A percentile compares a stretch with the other conserved stretches of the same genome.
These are phyloP conservation scores for Lacerta agilis DNA, from an alignment of 2,797 vertebrate genomes.

Conservation along the genomic window DNA sequence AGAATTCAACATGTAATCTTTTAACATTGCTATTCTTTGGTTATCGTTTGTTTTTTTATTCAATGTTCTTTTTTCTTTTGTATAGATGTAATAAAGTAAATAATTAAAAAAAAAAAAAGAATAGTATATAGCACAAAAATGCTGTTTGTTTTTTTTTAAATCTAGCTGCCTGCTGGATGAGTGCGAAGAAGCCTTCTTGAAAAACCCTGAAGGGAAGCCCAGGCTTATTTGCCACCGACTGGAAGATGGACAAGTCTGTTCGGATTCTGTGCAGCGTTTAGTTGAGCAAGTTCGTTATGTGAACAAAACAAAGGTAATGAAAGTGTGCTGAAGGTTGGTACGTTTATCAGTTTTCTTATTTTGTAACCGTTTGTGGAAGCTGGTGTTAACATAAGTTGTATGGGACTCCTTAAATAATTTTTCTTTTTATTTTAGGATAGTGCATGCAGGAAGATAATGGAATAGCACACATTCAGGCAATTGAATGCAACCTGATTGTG, in stretches of 20 bases:
- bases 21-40: too few species aligned
- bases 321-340: constrained; percentile 1
- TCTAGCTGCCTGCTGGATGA: constrained; percentile 89
- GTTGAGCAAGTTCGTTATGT: constrained; percentile 85
- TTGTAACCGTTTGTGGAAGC: background rate
- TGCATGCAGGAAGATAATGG: background rate
- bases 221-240: constrained; percentile 89
- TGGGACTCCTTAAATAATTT: background rate
- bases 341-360: background rate
- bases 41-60: too few species aligned
- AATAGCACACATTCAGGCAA: constrained; percentile 29
- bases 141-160: constrained; percentile 71
- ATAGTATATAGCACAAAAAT: constrained; percentile 68
- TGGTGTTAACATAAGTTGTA: constrained; percentile 7
- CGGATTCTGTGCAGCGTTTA: constrained; percentile 82
- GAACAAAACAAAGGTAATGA: constrained; percentile 88
- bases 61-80: too few species aligned
- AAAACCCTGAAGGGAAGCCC: constrained; percentile 90
- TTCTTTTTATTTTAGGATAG: background rate
- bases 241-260: constrained; percentile 77
- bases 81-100: too few species aligned
- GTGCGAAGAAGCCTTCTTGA: constrained; percentile 93
- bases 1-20: too few species aligned
- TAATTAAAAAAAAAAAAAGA: too few species aligned
- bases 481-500: background rate